These are phyloP conservation scores for Drosophila barbarae DNA, from an alignment of 2,888 invertebrate genomes.

Conservation along the genomic window DNA sequence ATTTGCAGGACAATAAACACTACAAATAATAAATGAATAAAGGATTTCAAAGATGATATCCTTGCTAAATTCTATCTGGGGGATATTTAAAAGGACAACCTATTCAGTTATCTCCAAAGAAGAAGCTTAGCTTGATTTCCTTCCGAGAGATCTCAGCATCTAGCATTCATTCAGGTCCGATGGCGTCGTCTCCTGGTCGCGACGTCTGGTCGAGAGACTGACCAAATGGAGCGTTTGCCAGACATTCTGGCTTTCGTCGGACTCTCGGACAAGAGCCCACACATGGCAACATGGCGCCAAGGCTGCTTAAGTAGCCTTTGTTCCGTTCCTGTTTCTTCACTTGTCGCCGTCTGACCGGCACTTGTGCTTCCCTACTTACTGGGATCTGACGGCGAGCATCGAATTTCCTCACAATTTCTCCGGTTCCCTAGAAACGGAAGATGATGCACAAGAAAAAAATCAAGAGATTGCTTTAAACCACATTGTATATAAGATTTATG, in stretches of 20 bases:
- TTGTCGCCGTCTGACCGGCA: slow-evolving; percentile 61
- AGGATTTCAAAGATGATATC: not conserved
- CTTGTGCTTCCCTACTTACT: slow-evolving; percentile 12
- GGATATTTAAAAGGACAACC: no score
- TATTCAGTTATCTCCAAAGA: not conserved
- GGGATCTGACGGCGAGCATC: slow-evolving; percentile 54
- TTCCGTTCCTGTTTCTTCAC: slow-evolving; percentile 51
- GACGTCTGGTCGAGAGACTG: slow-evolving; percentile 63
- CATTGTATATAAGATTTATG: not conserved
- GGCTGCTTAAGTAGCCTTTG: slow-evolving; percentile 64
- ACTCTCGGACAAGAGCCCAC: slow-evolving; percentile 10
- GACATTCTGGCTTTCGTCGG: slow-evolving; percentile 70
- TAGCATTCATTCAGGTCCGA: slow-evolving; percentile 10
- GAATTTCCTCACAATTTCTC: slow-evolving; percentile 67
- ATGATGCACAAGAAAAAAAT: not conserved
- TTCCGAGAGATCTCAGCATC: slow-evolving; percentile 1
- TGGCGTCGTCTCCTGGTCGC: slow-evolving; percentile 65
- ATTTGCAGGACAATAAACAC: not conserved
- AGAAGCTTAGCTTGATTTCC: slow-evolving; percentile 2
- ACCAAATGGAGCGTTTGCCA: slow-evolving; percentile 65
- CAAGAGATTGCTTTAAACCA: not conserved
- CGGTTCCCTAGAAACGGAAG: slow-evolving; percentile 45
- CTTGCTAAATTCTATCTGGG: no score
- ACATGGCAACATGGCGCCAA: slow-evolving; percentile 60
- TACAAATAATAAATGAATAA: not conserved